Base-by-base conservation (phyloP, 2,797 vertebrate species). In the Peromyscus eremicus region DNA sequence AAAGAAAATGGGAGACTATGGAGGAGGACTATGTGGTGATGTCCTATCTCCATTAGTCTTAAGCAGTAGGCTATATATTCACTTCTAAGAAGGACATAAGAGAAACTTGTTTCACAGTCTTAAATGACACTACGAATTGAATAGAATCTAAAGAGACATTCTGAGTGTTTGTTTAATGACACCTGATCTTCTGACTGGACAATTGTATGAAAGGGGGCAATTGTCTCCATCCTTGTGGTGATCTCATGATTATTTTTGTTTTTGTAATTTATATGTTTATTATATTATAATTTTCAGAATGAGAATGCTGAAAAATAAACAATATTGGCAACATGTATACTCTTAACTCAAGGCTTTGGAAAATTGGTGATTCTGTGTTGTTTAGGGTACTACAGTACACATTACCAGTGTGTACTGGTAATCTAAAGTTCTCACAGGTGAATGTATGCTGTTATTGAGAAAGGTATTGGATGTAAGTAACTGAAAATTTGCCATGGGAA, bases 111-210 rank as follows among this genome's bases (percentile, higher is more conserved):
- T 40, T 94, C 34, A 32, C 11, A 88, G 49, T 37, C 57, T 52
- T n/a, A 90, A 93, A 85, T 89, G 66, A 90, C 19, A 23, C 40
- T 73, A 40, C 81, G 17, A 83, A 34, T 77, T 85, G 55, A 9
- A 21, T 64, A 95, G 23, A 90, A 76, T 34, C 55, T 82, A 60
- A 96, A 96, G 86, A 62, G 75, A 85, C 49, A n/a, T 93, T 90
- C 49, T 17, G 89, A 73, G 62, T 88, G 60, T 25, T 94, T 94
- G 1, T 46, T 93, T 79, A 79, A 40, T 73, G 70, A 81, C 2
- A 23, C 6, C 43, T 49, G 32, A 25, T n/a, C 46, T 94, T 89
- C 19, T 40, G 40, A 40, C 86, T 86, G 21, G 46, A 55, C 75
- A 94, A 96, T 57, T 89, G 17, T 6, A 29, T 89, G 60, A 92